These are phyloP conservation scores for Pipistrellus kuhlii DNA, from an alignment of 2,797 vertebrate genomes.

Conservation along the genomic window DNA sequence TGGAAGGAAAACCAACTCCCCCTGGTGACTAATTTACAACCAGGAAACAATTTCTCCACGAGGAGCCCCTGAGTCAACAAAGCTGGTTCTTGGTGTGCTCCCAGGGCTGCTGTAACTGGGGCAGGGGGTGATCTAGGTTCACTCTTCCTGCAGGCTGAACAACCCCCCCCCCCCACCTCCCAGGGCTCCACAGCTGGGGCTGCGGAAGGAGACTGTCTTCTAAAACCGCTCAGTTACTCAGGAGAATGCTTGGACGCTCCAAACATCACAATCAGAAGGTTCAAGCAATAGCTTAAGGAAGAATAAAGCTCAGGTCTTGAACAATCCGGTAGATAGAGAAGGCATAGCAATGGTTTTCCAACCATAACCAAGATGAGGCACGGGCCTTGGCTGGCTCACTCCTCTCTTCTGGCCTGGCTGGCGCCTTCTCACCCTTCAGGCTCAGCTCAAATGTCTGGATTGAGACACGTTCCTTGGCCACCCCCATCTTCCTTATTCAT, in stretches of 20 bases:
- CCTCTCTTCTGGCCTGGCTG: not conserved
- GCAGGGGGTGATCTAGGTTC: constrained; percentile 8
- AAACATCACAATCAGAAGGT: not conserved
- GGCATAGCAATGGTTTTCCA: no score
- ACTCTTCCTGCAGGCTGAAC: not conserved
- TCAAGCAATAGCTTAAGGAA: constrained; percentile 42
- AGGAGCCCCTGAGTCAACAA: constrained; percentile 23
- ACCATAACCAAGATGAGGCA: not conserved
- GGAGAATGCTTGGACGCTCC: not conserved
- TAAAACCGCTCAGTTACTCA: not conserved
- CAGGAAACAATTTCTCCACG: constrained; percentile 60
- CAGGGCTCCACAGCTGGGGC: not conserved
- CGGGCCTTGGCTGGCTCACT: not conserved
- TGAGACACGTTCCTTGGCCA: not conserved
- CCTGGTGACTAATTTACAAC: constrained; percentile 68
- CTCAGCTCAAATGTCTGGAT: not conserved
- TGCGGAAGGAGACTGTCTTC: not conserved
- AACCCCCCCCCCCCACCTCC: accelerated
- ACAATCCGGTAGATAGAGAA: not conserved
- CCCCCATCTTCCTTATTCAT: not conserved
- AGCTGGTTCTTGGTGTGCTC: not conserved
- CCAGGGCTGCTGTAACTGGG: not conserved
- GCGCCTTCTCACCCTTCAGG: not conserved
- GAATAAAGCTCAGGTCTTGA: not conserved
- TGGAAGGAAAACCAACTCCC: constrained; percentile 67